Conservation (phyloP, 2,888 invertebrate genomes). For the Tetanocera ferruginea region DNA sequence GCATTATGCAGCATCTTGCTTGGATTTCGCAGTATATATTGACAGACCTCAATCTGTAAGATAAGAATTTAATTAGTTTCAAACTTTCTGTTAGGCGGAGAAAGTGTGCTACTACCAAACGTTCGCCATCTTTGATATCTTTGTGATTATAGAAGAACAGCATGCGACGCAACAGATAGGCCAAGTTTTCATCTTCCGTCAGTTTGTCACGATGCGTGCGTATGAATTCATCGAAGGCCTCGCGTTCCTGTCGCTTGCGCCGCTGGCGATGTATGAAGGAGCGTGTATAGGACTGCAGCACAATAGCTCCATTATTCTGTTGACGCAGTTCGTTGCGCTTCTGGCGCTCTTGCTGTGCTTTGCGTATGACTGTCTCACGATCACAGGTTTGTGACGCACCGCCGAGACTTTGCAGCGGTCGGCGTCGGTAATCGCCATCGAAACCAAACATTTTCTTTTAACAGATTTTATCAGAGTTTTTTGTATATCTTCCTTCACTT, state of each 20-base stretch:
- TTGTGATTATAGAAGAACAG: constrained; percentile 81
- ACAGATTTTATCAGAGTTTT: neutral
- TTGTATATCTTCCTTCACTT: neutral
- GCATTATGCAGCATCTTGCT: constrained; percentile 64
- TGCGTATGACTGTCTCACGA: constrained; percentile 77
- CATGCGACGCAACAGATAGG: constrained; percentile 76
- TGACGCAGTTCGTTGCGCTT: constrained; percentile 88
- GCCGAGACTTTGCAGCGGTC: constrained; percentile 90
- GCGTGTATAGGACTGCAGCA: constrained; percentile 85
- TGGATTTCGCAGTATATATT: constrained; percentile 66
- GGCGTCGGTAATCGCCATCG: constrained; percentile 90
- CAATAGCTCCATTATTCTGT: constrained; percentile 81
- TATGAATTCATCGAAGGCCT: constrained; percentile 78
- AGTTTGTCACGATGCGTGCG: constrained; percentile 70
- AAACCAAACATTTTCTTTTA: constrained; percentile 77
- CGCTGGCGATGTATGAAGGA: constrained; percentile 81
- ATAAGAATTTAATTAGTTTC: neutral
- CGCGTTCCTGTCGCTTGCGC: constrained; percentile 77
- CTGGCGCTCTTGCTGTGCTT: constrained; percentile 86
- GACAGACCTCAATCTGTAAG: constrained; percentile 67
- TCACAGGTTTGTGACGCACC: constrained; percentile 84
- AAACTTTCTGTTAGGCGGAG: neutral
- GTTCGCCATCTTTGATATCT: constrained; percentile 74
- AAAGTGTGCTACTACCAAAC: constrained; percentile 72
- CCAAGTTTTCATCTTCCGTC: constrained; percentile 68